Percentiles rank a stretch among this genome's conserved stretches.
phyloP scores from a whole-genome alignment of 2,888 invertebrate genomes.

The Melitaea athalia region DNA sequence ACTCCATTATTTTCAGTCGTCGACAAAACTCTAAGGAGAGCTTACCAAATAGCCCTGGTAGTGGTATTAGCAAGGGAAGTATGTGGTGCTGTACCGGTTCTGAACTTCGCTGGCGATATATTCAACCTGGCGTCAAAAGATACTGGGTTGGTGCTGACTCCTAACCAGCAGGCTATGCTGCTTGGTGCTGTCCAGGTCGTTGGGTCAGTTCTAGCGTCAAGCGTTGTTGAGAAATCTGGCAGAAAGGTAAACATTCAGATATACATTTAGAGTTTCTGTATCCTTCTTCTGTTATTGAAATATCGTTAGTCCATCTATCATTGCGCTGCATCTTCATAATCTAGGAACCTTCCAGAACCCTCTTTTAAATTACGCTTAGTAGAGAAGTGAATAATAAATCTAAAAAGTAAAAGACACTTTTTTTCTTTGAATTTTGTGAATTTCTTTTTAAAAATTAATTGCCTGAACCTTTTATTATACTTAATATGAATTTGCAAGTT shows the following conservation, averaged over 20 bases:
- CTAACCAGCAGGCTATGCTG: constrained; percentile 74
- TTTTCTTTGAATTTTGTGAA: no score
- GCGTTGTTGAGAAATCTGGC: constrained; percentile 65
- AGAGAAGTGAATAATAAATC: no score
- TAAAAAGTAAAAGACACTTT: no score
- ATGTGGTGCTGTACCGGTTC: constrained; percentile 67
- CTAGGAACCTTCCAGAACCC: no score
- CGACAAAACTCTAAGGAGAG: constrained; percentile 63
- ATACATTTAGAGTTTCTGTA: no score
- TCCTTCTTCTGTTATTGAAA: neutral
- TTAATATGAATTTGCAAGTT: no score
- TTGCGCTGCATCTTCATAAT: neutral
- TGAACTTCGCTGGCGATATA: constrained; percentile 73
- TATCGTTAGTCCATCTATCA: neutral
- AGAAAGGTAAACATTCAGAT: constrained; percentile 56
- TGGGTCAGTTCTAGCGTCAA: constrained; percentile 63
- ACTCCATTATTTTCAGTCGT: constrained; percentile 48
- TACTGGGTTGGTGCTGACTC: constrained; percentile 52
- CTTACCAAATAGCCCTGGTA: constrained; percentile 62
- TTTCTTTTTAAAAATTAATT: no score
- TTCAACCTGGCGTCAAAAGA: constrained; percentile 60
- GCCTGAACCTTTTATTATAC: no score
- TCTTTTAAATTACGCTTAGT: no score
- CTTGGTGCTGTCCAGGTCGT: constrained; percentile 68
- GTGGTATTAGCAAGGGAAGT: constrained; percentile 62